phyloP scores from a whole-genome alignment of 1,140 invertebrate genomes.

The Leptoteleia sp. region DNA sequence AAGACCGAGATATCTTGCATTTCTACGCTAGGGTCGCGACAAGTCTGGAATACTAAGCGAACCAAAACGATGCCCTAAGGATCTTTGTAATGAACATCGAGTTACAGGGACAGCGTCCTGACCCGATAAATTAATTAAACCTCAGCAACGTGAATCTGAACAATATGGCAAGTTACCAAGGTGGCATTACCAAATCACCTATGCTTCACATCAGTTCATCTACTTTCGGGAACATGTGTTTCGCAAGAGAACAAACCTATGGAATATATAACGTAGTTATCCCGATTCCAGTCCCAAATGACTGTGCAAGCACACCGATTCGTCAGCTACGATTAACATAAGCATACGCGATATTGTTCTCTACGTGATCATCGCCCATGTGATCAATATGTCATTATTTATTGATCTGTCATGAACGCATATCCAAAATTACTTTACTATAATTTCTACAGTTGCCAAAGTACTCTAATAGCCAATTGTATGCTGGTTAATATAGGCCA shows the following conservation, averaged over 20 bases:
- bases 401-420: no score
- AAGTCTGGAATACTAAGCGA: conserved; percentile 47
- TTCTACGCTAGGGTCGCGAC: conserved; percentile 27
- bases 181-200: conserved; percentile 44
- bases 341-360: conserved; percentile 17
- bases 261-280: conserved; percentile 35
- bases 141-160: conserved; percentile 35
- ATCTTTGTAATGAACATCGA: conserved; percentile 68
- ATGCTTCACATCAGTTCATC: conserved; percentile 41
- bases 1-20: conserved; percentile 53
- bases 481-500: no score
- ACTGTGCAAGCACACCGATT: conserved; percentile 17
- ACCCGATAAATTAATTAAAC: conserved; percentile 71
- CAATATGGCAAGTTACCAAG: conserved; percentile 50
- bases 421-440: no score
- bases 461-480: no score
- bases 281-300: conserved; percentile 30
- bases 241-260: conserved; percentile 37
- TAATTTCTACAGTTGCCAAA: no score
- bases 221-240: conserved; percentile 42
- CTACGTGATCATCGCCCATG: conserved; percentile 4
- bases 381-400: not conserved
- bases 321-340: conserved; percentile 24
- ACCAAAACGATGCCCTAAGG: conserved; percentile 57
- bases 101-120: conserved; percentile 63